Base-by-base conservation (phyloP, 1,140 invertebrate species). In the Pseudomyrmex sp. region DNA sequence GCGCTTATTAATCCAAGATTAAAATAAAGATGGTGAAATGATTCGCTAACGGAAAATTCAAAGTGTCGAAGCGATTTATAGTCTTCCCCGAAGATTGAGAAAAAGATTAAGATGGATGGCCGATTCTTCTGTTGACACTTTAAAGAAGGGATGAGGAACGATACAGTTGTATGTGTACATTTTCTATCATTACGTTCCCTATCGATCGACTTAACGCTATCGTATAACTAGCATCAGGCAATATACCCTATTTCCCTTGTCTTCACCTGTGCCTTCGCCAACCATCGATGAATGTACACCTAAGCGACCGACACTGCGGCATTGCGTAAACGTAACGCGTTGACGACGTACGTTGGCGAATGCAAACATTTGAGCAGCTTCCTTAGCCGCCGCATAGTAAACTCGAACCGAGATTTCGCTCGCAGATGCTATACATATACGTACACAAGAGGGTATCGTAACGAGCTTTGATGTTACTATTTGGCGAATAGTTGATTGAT, bases 331-430 rank as follows among this genome's bases (percentile, higher is more conserved):
- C 83, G 87, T 54, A 65, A 62, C 59, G 59, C 56, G 69, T 83
- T 70, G 82, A 80, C 44, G 66, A 70, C 66, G 44, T 59, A 80
- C 66, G 66, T 80, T 59, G 72, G 72, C 58, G 66, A 59, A 13
- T 20, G 86, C 86, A 88, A 88, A 88, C 87, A 88, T 88, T 88
- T 88, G 87, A 75, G 76, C 77, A 87, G 75, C 76, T 88, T 85
- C 73, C 87, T 88, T 74, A 52, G 77, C 58, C 66, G 66, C 66
- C 50, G 18, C 44, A 18, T 44, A 18, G 58, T 65, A 85, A 85
- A 82, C 84, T 50, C 23, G 58, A 63, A 86, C 65, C 52, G 46
- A 75, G 69, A 75, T 58, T 70, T 70, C 58, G 70, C 69, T 68
- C 77, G 68, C 69, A 56, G 48, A 52, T 46, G 69, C 52, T 75